Conservation (phyloP, 2,797 vertebrate species). For the Glossophaga mutica region DNA sequence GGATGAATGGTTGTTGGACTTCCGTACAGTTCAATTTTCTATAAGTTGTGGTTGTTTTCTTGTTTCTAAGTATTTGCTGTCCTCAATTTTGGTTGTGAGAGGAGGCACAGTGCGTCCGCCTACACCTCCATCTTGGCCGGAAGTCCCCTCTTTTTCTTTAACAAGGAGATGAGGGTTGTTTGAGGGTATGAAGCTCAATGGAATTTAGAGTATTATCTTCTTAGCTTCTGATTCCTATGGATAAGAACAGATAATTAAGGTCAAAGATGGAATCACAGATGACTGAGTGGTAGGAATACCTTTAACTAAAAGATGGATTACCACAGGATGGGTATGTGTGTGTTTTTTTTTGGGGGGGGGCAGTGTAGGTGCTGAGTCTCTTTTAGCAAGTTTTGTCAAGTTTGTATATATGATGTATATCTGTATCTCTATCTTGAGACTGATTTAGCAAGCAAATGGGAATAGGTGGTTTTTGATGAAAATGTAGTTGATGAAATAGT, state of each 20-base stretch:
- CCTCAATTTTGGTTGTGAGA: too few species aligned
- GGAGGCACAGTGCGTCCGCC: too few species aligned
- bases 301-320: constrained; percentile 1
- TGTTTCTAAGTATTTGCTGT: too few species aligned
- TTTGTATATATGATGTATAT: neutral
- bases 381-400: neutral
- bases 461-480: neutral
- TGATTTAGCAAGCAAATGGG: neutral
- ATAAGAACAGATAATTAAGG: neutral
- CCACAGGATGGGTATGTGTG: neutral
- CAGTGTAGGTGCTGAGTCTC: neutral
- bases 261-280: neutral
- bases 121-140: too few species aligned
- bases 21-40: too few species aligned
- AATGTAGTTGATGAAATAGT: neutral
- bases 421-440: neutral
- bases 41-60: too few species aligned
- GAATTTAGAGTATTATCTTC: neutral
- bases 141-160: neutral
- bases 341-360: neutral
- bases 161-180: neutral
- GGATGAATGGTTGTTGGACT: too few species aligned
- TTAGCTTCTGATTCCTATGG: neutral
- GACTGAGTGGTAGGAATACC: neutral
- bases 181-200: neutral